phyloP scores from a whole-genome alignment of 2,797 vertebrate species.

The Peromyscus eremicus region DNA sequence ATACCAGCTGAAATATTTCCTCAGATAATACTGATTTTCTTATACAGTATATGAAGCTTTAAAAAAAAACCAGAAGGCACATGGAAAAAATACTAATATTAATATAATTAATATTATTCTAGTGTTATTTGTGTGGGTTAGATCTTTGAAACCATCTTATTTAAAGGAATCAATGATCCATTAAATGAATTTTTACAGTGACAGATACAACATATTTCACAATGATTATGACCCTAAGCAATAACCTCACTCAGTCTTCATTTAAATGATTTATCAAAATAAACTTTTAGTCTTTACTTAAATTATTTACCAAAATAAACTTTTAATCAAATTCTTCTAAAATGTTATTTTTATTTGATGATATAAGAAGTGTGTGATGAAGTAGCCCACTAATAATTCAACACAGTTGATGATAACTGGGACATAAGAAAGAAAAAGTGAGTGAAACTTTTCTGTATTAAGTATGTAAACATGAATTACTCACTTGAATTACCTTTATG shows the following conservation, averaged over 20 bases:
- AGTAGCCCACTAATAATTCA: background rate
- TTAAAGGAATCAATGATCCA: background rate
- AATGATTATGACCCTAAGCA: background rate
- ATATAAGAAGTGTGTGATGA: background rate
- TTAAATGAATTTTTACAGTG: constrained; percentile 16
- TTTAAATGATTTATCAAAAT: constrained; percentile 29
- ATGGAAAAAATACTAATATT: background rate
- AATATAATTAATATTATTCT: background rate
- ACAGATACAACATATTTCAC: background rate
- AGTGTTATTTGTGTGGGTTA: background rate
- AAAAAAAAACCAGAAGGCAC: background rate
- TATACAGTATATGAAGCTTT: background rate
- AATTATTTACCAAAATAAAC: constrained; percentile 44
- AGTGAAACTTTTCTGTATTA: background rate
- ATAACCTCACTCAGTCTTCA: background rate
- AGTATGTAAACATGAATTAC: background rate
- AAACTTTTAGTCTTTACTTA: background rate
- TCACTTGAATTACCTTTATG: background rate
- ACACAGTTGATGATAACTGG: background rate
- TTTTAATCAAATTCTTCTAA: background rate
- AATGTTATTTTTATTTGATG: background rate
- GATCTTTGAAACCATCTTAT: background rate
- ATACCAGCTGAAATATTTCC: background rate
- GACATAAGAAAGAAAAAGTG: background rate
- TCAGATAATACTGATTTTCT: background rate